Base-by-base conservation (phyloP, 2,888 invertebrate genomes). In the Hypselothyrea guttata region DNA sequence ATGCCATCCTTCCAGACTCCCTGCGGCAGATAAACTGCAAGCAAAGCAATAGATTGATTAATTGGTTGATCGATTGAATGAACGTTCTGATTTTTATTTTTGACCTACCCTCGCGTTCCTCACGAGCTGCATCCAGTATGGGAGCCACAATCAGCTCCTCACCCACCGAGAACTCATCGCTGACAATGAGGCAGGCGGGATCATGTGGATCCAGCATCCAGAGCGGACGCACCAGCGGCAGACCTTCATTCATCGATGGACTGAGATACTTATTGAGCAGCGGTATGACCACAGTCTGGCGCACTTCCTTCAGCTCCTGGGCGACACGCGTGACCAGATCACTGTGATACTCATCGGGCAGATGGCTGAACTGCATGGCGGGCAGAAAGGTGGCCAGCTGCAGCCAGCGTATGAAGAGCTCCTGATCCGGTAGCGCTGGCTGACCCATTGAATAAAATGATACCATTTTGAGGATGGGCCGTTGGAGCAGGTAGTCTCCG, bases 1-100 rank as follows among this genome's bases (percentile, higher is more conserved):
- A 96, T 95, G 9, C 97, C 97, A 86, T 98, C 97, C 84, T 94
- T 95, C 98, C 98, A 98, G 0, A 96, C 94, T 0, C 98, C 98
- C 18, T 94, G 94, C 0, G 97, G 97, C 22, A 97, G 91, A 87
- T 97, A 97, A 55, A 98, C 95, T 93, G 87, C 2, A 57, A 54
- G 4, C 4, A 4, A 35, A 42, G 11, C 4, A 7, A 11, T 9
- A 1, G 0, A 34, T 1, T 4, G 18, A 15, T 7, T 33, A 28
- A 9, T 7, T 27, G 9, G 2, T 2, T 1, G 11, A 2, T 18
- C 2, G 34, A 44, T 11, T 12, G 12, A n/a, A 9, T 1, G 3
- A 0, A n/a, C n/a, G n/a, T n/a, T n/a, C n/a, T n/a, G n/a, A n/a
- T n/a, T n/a, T n/a, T n/a, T n/a, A n/a, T n/a, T n/a, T 2, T 30